A percentile compares a stretch with the other conserved stretches of the same genome.
These are phyloP conservation scores for Aphrophora alni DNA, from an alignment of 2,888 invertebrate species.

Conservation along the genomic window DNA sequence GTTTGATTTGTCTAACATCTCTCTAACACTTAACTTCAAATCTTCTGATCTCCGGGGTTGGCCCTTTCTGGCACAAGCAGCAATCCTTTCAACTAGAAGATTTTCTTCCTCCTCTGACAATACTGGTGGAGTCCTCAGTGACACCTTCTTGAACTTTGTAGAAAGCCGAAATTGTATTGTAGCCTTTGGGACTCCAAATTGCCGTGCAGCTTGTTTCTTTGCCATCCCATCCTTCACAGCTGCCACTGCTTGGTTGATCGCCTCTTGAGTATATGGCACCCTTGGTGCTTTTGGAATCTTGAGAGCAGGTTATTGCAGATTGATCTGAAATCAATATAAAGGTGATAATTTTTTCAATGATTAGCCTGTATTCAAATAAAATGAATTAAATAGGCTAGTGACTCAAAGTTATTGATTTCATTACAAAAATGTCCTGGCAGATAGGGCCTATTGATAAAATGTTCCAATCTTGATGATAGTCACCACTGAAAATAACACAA, in stretches of 20 bases:
- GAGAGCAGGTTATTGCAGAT: conserved; percentile 12
- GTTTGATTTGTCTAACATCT: conserved; percentile 46
- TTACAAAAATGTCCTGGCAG: too few relatives aligned
- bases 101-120: conserved; percentile 51
- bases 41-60: conserved; percentile 53
- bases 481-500: too few relatives aligned
- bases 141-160: conserved; percentile 21
- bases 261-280: conserved; percentile 18
- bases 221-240: conserved; percentile 13
- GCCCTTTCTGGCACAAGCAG: conserved; percentile 51
- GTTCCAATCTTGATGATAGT: too few relatives aligned
- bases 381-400: background rate
- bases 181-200: conserved; percentile 32
- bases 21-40: conserved; percentile 41
- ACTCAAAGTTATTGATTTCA: conserved; percentile 2
- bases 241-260: background rate
- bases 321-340: conserved; percentile 12
- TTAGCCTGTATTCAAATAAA: background rate
- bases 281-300: conserved; percentile 7
- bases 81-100: conserved; percentile 53
- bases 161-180: conserved; percentile 30
- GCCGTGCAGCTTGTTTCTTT: conserved; percentile 29
- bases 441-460: too few relatives aligned
- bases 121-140: conserved; percentile 37
- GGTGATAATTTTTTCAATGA: background rate